These are phyloP conservation scores for Luehdorfia chinensis DNA, from an alignment of 1,140 invertebrate genomes.

Conservation along the genomic window DNA sequence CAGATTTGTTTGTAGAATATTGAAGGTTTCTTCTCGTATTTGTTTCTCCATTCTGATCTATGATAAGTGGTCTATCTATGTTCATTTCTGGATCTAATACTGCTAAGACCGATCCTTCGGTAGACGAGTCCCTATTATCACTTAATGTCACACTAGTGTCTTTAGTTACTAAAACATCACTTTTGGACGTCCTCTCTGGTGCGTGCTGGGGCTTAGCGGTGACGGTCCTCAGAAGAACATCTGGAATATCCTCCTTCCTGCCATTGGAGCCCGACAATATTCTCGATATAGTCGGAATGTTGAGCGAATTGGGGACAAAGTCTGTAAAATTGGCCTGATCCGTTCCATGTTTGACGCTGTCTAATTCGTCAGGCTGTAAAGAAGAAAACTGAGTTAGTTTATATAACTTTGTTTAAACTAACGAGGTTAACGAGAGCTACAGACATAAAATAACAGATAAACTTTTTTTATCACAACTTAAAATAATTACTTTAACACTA, in stretches of 20 bases:
- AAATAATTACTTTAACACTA: too few relatives aligned
- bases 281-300: constrained; percentile 84
- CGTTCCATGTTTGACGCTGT: constrained; percentile 55
- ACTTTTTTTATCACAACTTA: too few relatives aligned
- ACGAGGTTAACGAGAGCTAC: too few relatives aligned
- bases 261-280: constrained; percentile 90
- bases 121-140: constrained; percentile 64
- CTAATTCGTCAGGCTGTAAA: constrained; percentile 74
- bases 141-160: constrained; percentile 63
- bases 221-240: constrained; percentile 82
- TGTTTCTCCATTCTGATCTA: constrained; percentile 72
- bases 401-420: too few relatives aligned
- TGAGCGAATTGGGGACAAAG: constrained; percentile 80
- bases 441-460: too few relatives aligned
- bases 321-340: constrained; percentile 79
- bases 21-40: constrained; percentile 74
- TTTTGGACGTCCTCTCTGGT: constrained; percentile 62
- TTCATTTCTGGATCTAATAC: constrained; percentile 76
- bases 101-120: constrained; percentile 68
- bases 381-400: constrained; percentile 17
- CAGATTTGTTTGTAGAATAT: constrained; percentile 63
- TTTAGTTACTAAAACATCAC: constrained; percentile 63
- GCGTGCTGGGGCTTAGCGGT: constrained; percentile 79
- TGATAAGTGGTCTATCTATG: constrained; percentile 72
- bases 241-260: constrained; percentile 86